Conservation (phyloP, 1,140 invertebrate species). For the Hesperophylax magnus region DNA sequence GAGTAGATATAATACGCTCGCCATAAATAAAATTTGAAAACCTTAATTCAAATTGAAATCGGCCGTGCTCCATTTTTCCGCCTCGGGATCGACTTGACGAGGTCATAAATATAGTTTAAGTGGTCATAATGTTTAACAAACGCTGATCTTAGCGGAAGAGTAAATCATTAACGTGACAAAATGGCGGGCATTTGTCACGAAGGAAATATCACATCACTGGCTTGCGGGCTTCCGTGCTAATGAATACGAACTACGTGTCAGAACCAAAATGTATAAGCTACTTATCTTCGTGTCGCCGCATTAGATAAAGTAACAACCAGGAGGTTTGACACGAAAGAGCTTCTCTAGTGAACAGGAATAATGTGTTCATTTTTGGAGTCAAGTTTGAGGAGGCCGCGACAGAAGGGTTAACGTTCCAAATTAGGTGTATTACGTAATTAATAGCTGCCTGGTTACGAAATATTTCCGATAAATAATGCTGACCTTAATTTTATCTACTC, state of each 20-base stretch:
- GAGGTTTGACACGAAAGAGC: constrained; percentile 18
- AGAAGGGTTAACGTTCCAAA: too few relatives aligned
- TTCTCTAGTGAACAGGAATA: not conserved
- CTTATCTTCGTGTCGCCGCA: constrained; percentile 30
- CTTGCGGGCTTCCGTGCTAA: constrained; percentile 40
- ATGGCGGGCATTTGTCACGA: constrained; percentile 55
- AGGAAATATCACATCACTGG: constrained; percentile 45
- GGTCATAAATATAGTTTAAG: constrained; percentile 44
- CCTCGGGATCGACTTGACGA: constrained; percentile 19
- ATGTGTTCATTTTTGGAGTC: constrained; percentile 19
- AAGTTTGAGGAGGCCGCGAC: too few relatives aligned
- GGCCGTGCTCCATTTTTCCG: constrained; percentile 22
- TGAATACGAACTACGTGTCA: constrained; percentile 57
- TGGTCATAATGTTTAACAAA: constrained; percentile 56
- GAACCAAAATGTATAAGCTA: constrained; percentile 36
- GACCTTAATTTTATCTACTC: too few relatives aligned
- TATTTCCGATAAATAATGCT: too few relatives aligned
- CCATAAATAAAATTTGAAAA: constrained; percentile 31
- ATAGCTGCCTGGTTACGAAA: too few relatives aligned
- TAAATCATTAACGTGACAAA: constrained; percentile 58
- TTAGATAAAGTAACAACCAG: constrained; percentile 13
- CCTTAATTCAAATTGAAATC: constrained; percentile 40
- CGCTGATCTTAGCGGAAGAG: constrained; percentile 57
- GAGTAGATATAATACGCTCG: not conserved
- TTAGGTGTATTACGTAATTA: too few relatives aligned